Evolutionary conservation across 2,797 vertebrate species (phyloP).

Genomic region (Mycteria americana): DNA sequence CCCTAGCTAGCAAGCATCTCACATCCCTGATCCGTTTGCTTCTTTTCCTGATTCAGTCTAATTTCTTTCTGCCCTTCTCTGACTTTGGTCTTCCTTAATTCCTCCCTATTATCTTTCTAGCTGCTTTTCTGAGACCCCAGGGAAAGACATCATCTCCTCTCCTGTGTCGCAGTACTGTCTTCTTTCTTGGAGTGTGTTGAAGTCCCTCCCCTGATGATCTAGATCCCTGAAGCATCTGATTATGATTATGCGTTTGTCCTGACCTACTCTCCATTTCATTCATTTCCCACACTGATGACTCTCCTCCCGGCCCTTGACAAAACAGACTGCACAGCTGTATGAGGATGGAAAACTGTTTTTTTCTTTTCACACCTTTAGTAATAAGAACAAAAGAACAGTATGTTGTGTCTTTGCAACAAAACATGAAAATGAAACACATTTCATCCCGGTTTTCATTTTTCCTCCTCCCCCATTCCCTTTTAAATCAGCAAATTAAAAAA

Average conservation of each 20-base stretch:
- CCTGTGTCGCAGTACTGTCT: neutral
- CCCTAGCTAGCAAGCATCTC: neutral
- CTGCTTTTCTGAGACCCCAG: neutral
- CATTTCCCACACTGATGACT: neutral
- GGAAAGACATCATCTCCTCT: neutral
- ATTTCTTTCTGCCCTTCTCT: neutral
- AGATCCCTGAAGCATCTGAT: neutral
- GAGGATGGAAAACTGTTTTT: neutral
- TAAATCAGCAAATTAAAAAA: neutral
- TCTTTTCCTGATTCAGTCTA: neutral
- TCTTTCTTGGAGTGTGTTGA: neutral
- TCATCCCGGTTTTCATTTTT: neutral
- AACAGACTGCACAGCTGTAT: neutral
- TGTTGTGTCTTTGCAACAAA: neutral
- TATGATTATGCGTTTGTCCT: neutral
- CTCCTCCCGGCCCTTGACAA: neutral
- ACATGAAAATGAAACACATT: neutral
- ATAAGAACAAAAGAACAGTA: neutral
- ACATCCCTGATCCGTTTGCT: neutral
- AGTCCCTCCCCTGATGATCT: neutral
- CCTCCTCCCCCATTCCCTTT: neutral
- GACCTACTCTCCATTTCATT: neutral
- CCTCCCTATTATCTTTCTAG: neutral
- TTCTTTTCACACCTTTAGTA: neutral
- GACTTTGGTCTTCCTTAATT: neutral